Conservation (phyloP, 2,797 vertebrate genomes). For the Lophotriccus pileatus region DNA sequence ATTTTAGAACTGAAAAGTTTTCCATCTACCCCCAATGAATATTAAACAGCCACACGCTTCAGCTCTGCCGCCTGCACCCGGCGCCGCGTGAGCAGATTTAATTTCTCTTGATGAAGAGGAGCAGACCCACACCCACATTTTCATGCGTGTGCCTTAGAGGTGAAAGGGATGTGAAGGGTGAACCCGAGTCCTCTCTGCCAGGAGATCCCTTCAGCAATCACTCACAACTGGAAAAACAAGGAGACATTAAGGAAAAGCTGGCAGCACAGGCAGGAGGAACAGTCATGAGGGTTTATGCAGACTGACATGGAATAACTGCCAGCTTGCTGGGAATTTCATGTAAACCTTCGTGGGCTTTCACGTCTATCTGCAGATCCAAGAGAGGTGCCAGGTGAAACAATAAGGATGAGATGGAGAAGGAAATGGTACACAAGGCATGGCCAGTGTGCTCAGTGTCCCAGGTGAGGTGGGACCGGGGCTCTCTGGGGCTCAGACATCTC, state of each 20-base stretch:
- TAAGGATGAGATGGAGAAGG: background rate
- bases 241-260: background rate
- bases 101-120: background rate
- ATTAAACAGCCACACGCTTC: slow-evolving; percentile 6
- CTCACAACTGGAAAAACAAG: background rate
- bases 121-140: background rate
- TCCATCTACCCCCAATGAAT: slow-evolving; percentile 21
- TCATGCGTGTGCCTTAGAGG: background rate
- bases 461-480: fast-evolving
- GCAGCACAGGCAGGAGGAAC: background rate
- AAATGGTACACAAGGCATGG: background rate
- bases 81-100: background rate
- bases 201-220: background rate
- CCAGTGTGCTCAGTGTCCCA: background rate
- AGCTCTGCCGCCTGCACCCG: background rate
- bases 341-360: background rate
- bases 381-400: background rate
- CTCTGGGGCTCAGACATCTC: background rate
- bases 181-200: background rate
- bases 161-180: background rate
- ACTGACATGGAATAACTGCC: background rate
- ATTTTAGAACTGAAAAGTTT: background rate
- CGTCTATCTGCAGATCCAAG: background rate
- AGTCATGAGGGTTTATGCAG: background rate
- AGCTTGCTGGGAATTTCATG: background rate